phyloP scores from a whole-genome alignment of 64 coral and sea anemone genomes.

The Pachyseris speciosa region DNA sequence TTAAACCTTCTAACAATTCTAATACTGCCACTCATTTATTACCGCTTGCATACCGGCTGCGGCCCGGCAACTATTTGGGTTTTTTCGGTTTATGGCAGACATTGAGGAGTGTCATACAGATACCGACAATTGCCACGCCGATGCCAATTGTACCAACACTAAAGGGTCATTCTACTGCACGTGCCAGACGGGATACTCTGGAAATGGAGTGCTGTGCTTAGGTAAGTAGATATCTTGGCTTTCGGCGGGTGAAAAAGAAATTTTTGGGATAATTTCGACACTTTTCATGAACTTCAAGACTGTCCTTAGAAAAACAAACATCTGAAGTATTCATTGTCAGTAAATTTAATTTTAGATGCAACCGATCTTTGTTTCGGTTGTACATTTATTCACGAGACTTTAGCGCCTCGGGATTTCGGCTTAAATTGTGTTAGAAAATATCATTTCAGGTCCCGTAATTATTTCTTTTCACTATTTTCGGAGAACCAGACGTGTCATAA shows the following conservation, averaged over 20 bases:
- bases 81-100: slow-evolving; percentile 4
- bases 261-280: background rate
- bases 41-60: background rate
- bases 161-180: slow-evolving; percentile 81
- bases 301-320: too few relatives aligned
- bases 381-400: too few relatives aligned
- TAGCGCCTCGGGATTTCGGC: too few relatives aligned
- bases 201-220: slow-evolving; percentile 36
- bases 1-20: background rate
- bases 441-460: too few relatives aligned
- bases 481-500: too few relatives aligned
- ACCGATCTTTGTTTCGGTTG: too few relatives aligned
- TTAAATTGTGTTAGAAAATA: too few relatives aligned
- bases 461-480: too few relatives aligned
- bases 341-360: too few relatives aligned
- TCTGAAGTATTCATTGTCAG: too few relatives aligned
- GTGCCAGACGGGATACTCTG: slow-evolving; percentile 45
- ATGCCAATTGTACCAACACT: slow-evolving; percentile 87
- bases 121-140: slow-evolving; percentile 71
- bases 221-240: background rate
- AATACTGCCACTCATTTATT: background rate
- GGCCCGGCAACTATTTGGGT: background rate
- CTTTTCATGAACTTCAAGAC: background rate
- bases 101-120: slow-evolving; percentile 59
- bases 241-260: background rate